Percentiles rank a stretch among this genome's conserved stretches.
Evolutionary conservation across 2,113 vertebrate genomes (phyloP).

Genomic region (Emydocephalus ijimae): DNA sequence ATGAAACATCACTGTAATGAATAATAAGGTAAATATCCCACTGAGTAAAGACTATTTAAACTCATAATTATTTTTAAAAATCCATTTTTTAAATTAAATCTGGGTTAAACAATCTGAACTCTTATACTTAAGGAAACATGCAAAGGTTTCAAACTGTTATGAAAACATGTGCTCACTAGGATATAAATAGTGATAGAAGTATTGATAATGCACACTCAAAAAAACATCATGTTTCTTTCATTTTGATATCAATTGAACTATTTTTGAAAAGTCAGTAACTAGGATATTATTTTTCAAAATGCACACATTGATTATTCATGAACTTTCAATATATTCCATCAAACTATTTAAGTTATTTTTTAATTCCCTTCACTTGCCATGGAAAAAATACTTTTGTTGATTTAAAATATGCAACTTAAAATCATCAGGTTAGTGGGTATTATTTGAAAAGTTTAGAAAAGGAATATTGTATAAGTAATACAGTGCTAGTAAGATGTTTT

Average conservation of each 20-base stretch:
- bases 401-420: not conserved
- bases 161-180: not conserved
- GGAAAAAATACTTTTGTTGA: not conserved
- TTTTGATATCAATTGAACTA: not conserved
- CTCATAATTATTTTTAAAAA: not conserved
- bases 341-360: not conserved
- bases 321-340: not conserved
- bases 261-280: not conserved
- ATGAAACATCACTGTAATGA: conserved; percentile 21
- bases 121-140: not conserved
- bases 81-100: conserved; percentile 7
- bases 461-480: not conserved
- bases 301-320: not conserved
- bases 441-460: not conserved
- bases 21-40: conserved; percentile 10
- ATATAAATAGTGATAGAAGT: not conserved
- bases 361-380: not conserved
- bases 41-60: conserved; percentile 11
- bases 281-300: not conserved
- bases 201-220: not conserved
- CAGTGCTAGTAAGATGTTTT: not conserved
- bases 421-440: not conserved
- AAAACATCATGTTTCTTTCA: not conserved
- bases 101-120: not conserved
- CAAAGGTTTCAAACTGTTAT: conserved; percentile 9